These are phyloP conservation scores for Drosophila eugracilis DNA, from an alignment of 1,140 invertebrate genomes.

Conservation along the genomic window DNA sequence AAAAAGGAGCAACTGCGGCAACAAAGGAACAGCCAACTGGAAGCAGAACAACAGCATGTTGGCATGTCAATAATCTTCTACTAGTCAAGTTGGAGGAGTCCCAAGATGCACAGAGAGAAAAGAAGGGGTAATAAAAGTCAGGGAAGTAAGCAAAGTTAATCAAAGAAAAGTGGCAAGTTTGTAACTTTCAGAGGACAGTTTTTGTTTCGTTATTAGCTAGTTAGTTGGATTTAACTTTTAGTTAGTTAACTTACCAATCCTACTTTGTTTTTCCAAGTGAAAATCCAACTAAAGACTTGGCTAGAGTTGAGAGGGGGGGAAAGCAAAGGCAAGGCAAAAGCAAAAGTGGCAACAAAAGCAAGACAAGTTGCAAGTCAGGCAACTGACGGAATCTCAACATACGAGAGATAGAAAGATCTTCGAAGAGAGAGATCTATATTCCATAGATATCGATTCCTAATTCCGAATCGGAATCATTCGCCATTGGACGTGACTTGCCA, in stretches of 20 bases:
- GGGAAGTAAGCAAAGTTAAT: too few relatives aligned
- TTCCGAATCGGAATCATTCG: slow-evolving; percentile 14
- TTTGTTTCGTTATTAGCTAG: too few relatives aligned
- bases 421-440: too few relatives aligned
- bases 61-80: slow-evolving; percentile 81
- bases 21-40: slow-evolving; percentile 47
- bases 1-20: slow-evolving; percentile 42
- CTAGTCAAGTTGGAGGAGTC: slow-evolving; percentile 16
- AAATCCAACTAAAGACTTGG: background rate
- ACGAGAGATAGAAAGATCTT: too few relatives aligned
- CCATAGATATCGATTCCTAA: background rate
- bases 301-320: background rate
- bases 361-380: slow-evolving; percentile 23
- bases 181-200: too few relatives aligned
- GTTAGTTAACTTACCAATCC: too few relatives aligned
- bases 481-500: slow-evolving; percentile 64
- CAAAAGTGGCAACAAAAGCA: slow-evolving; percentile 42
- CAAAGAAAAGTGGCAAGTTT: too few relatives aligned
- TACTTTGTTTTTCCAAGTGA: background rate
- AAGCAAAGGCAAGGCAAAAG: slow-evolving; percentile 28
- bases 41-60: slow-evolving; percentile 76
- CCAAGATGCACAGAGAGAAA: background rate
- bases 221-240: too few relatives aligned
- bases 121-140: too few relatives aligned
- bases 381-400: slow-evolving; percentile 10